Percentiles rank a stretch among this genome's conserved stretches.
Evolutionary conservation across 2,888 invertebrate species (phyloP).

Genomic region (Pristionchus entomophagus): DNA sequence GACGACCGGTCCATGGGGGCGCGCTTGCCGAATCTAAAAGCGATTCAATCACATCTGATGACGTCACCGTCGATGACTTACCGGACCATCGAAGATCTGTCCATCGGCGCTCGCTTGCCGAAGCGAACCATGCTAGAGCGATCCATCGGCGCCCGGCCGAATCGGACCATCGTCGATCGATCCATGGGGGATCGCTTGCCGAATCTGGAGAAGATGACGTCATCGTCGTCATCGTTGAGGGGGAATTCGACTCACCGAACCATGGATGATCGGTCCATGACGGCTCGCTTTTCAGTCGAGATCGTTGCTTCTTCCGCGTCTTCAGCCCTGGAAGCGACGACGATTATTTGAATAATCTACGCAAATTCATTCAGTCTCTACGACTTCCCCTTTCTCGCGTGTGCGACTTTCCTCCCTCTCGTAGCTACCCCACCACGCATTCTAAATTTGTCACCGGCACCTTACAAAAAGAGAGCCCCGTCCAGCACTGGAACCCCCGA

Average conservation of each 20-base stretch:
- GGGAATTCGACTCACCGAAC: constrained; percentile 19
- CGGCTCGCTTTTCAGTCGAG: constrained; percentile 25
- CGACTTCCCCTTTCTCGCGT: not conserved
- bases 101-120: constrained; percentile 29
- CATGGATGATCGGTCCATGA: constrained; percentile 38
- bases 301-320: not conserved
- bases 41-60: not conserved
- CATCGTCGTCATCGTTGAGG: not conserved
- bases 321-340: not conserved
- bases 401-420: too few relatives aligned
- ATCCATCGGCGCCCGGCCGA: constrained; percentile 57
- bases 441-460: constrained; percentile 28
- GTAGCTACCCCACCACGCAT: constrained; percentile 25
- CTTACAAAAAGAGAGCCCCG: not conserved
- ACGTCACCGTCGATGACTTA: not conserved
- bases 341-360: constrained; percentile 8
- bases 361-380: not conserved
- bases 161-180: constrained; percentile 58
- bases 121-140: constrained; percentile 60
- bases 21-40: constrained; percentile 46
- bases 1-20: constrained; percentile 60
- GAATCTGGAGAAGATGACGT: constrained; percentile 52
- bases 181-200: constrained; percentile 64
- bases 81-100: constrained; percentile 36
- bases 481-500: too few relatives aligned